Evolutionary conservation across 2,888 invertebrate genomes (phyloP).

Genomic region (Agonopterix alstromeriana): DNA sequence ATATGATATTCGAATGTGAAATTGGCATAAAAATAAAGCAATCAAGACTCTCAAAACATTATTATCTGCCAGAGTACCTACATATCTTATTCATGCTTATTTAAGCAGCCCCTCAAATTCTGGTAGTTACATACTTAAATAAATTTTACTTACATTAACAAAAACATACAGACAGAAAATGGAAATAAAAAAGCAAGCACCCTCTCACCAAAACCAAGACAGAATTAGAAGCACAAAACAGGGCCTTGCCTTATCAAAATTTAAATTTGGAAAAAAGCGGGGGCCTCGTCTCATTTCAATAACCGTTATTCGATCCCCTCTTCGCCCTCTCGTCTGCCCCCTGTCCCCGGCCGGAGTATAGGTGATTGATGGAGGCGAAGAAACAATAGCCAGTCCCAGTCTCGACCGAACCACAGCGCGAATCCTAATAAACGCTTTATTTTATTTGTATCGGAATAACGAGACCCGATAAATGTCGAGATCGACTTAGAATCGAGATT

Average conservation of each 20-base stretch:
- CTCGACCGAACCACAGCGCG: conserved; percentile 53
- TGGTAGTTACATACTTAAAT: conserved; percentile 2
- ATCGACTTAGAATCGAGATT: conserved; percentile 62
- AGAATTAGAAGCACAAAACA: conserved; percentile 67
- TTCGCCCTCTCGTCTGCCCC: conserved; percentile 17
- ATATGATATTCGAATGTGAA: too few relatives aligned
- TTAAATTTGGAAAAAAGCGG: conserved; percentile 75
- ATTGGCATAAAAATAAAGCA: too few relatives aligned
- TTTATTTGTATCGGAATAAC: conserved; percentile 68
- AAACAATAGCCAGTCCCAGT: conserved; percentile 65
- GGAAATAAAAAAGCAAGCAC: conserved; percentile 60
- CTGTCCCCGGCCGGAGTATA: conserved; percentile 43
- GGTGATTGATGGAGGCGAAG: conserved; percentile 70
- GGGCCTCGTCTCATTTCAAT: conserved; percentile 73
- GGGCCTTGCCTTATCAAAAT: conserved; percentile 75
- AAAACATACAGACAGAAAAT: conserved; percentile 49
- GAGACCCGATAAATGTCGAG: conserved; percentile 61
- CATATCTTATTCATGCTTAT: too few relatives aligned
- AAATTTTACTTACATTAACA: conserved; percentile 30
- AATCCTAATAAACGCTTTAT: conserved; percentile 75
- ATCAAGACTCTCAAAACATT: too few relatives aligned
- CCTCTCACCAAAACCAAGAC: conserved; percentile 53
- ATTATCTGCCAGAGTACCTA: too few relatives aligned
- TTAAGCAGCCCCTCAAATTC: background rate
- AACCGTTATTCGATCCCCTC: conserved; percentile 66